phyloP scores from a whole-genome alignment of 2,888 invertebrate species.

The Nineta flava region DNA sequence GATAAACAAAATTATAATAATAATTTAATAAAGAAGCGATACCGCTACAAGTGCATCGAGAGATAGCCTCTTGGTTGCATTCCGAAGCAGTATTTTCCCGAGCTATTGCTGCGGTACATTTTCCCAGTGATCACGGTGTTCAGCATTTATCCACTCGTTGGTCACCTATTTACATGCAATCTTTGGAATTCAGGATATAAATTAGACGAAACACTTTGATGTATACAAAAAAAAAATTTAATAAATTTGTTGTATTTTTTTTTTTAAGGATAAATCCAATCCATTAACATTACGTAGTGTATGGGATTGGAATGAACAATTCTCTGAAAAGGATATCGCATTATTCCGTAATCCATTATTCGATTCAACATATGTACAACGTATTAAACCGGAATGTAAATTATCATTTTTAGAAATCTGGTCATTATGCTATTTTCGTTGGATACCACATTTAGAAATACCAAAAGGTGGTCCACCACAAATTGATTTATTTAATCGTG shows the following conservation, averaged over 20 bases:
- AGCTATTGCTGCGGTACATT: too few relatives aligned
- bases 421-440: constrained; percentile 81
- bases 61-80: too few relatives aligned
- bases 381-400: constrained; percentile 32
- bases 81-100: too few relatives aligned
- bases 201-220: too few relatives aligned
- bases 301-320: constrained; percentile 87
- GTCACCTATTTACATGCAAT: too few relatives aligned
- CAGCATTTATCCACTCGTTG: too few relatives aligned
- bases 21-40: too few relatives aligned
- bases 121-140: too few relatives aligned
- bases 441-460: constrained; percentile 71
- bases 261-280: constrained; percentile 26
- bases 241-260: neutral
- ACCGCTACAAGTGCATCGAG: too few relatives aligned
- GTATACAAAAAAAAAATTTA: neutral
- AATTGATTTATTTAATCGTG: constrained; percentile 33
- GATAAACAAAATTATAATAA: too few relatives aligned
- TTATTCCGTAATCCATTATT: constrained; percentile 78
- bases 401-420: constrained; percentile 54
- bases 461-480: constrained; percentile 50
- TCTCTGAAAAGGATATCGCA: constrained; percentile 60
- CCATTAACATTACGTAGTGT: constrained; percentile 52
- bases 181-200: too few relatives aligned
- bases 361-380: constrained; percentile 24